phyloP scores from a whole-genome alignment of 2,113 vertebrate species.

The Malurus cyaneus region DNA sequence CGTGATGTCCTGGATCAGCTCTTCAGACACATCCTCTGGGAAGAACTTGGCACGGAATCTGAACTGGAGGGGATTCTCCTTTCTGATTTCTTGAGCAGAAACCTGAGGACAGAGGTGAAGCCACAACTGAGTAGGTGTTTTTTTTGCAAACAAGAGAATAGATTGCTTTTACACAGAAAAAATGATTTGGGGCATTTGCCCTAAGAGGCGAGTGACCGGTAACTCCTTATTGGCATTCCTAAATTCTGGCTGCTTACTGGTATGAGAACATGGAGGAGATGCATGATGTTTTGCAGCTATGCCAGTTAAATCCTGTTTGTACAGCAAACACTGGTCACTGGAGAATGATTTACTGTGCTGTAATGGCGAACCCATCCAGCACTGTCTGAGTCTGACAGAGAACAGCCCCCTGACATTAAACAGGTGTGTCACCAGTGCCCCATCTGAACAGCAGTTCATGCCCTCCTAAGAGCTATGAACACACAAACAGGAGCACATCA shows the following conservation, averaged over 20 bases:
- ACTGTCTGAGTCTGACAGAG: not conserved
- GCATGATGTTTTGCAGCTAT: not conserved
- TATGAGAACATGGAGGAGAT: not conserved
- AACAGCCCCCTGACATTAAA: not conserved
- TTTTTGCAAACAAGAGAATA: not conserved
- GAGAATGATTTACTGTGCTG: not conserved
- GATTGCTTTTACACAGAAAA: not conserved
- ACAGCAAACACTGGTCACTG: not conserved
- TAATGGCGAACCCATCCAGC: not conserved
- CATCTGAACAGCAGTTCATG: not conserved
- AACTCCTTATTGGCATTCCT: not conserved
- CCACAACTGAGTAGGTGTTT: not conserved
- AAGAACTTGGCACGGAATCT: constrained; percentile 95
- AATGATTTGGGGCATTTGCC: not conserved
- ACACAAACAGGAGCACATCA: not conserved
- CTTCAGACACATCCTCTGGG: constrained; percentile 91
- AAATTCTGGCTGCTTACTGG: not conserved
- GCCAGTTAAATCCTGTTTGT: not conserved
- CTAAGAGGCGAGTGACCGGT: accelerated
- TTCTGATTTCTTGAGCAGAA: constrained; percentile 89
- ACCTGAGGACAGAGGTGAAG: constrained; percentile 74
- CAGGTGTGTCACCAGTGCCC: not conserved
- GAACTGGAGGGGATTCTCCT: constrained; percentile 93
- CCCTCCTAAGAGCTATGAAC: not conserved
- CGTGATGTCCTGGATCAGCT: constrained; percentile 95